Evolutionary conservation across 1,140 invertebrate genomes (phyloP), one percentile per base, ranked within the genome.

Genomic region (Ceratina calcarata): DNA sequence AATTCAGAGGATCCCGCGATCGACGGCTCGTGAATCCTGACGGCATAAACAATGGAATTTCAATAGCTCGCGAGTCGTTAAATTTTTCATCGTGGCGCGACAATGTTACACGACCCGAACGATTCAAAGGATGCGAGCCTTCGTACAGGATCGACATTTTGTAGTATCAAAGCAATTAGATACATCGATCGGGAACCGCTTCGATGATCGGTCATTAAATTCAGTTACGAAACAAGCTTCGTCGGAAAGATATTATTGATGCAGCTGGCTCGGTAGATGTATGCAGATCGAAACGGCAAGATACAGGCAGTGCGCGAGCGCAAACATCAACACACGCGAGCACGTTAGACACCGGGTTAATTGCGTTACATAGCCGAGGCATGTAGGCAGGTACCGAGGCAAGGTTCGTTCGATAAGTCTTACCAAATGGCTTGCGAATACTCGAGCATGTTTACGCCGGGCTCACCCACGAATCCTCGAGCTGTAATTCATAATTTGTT

Each of bases 371-470:
- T 73, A 82, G 37, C 27, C 32, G 55, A 22, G 45, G 69, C 27
- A 64, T 61, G 68, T 32, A 72, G 27, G 68, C 22, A 72, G 22
- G n/a, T n/a, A n/a, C n/a, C 75, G 74, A 49, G 67, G 45, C 62
- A 7, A 13, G 45, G 53, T 24, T 60, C 57, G 82, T 79, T 84
- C 82, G 83, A 84, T 80, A 76, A 84, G 72, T 84, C 76, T 69
- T 66, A 65, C 61, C 72, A 69, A 79, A 79, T 45, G 68, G 60
- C 68, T 60, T 27, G 70, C 24, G 70, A 37, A 83, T 83, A 84
- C 84, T 84, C 80, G 67, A 71, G 69, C 62, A 70, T 72, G 71
- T 84, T 84, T 84, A 76, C 77, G 61, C 18, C 15, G 53, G 61
- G 81, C 58, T 84, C 72, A 67, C 37, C 53, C 60, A 58, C 57